Evolutionary conservation across 2,113 vertebrate genomes (phyloP).

Genomic region (Herpailurus yagouaroundi): DNA sequence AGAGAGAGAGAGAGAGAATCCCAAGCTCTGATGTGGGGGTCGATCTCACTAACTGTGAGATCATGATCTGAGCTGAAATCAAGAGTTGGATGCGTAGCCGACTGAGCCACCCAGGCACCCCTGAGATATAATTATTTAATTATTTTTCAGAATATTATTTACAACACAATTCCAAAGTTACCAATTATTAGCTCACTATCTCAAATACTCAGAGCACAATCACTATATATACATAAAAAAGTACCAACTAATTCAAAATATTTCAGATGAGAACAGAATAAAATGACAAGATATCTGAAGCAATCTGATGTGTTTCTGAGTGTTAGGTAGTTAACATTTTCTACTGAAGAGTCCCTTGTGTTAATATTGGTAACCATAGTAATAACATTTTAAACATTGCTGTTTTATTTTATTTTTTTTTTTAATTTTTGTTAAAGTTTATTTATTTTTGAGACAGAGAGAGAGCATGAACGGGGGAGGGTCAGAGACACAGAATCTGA

Average conservation of each 20-base stretch:
- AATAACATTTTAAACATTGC: not conserved
- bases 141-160: not conserved
- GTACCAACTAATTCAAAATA: not conserved
- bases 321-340: not conserved
- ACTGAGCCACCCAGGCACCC: no score
- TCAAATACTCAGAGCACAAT: not conserved
- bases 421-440: no score
- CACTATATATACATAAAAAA: not conserved
- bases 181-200: not conserved
- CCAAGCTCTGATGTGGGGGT: no score
- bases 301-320: not conserved
- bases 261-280: not conserved
- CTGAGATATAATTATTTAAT: not conserved
- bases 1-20: no score
- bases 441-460: no score
- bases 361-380: not conserved
- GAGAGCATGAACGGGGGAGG: no score
- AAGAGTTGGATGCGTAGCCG: no score
- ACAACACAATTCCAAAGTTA: not conserved
- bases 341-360: not conserved
- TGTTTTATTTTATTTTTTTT: not conserved
- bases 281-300: not conserved
- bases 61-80: no score
- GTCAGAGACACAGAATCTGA: no score
- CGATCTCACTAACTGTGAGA: no score